Evolutionary conservation across 2,113 vertebrate species (phyloP).

Genomic region (Seriola rivoliana): DNA sequence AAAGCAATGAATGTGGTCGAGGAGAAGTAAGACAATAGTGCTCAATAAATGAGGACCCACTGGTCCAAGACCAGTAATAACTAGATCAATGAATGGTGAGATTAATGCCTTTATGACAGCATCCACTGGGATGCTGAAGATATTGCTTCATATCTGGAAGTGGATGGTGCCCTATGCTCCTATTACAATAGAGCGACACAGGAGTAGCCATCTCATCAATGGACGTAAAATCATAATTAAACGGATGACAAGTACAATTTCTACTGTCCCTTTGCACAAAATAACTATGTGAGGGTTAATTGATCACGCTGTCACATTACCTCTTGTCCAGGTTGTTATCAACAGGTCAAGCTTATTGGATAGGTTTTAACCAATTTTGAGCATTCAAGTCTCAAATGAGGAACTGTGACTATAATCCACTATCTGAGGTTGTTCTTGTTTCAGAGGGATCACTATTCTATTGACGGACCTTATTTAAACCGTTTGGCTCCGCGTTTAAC

Average conservation of each 20-base stretch:
- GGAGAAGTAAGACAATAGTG: conserved; percentile 42
- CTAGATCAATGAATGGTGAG: conserved; percentile 56
- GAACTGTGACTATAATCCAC: neutral
- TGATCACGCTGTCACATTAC: neutral
- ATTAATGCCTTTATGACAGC: conserved; percentile 55
- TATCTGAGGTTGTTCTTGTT: neutral
- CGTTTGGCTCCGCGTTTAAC: neutral
- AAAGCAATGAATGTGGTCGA: conserved; percentile 51
- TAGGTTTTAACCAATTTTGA: neutral
- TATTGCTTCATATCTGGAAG: conserved; percentile 27
- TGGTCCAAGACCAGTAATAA: conserved; percentile 66
- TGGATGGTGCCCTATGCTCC: neutral
- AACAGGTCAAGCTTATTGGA: conserved; percentile 6
- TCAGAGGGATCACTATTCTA: neutral
- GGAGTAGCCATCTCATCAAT: conserved; percentile 17
- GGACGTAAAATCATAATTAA: conserved; percentile 25
- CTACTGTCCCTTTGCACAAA: neutral
- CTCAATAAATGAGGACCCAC: conserved; percentile 55
- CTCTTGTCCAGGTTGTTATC: neutral
- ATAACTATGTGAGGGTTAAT: neutral
- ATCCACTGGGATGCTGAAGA: conserved; percentile 43
- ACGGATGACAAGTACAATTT: neutral
- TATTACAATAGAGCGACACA: conserved; percentile 17
- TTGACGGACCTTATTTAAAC: neutral
- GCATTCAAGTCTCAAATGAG: neutral